phyloP scores from a whole-genome alignment of 2,113 vertebrate species.

The Oreochromis spilurus region DNA sequence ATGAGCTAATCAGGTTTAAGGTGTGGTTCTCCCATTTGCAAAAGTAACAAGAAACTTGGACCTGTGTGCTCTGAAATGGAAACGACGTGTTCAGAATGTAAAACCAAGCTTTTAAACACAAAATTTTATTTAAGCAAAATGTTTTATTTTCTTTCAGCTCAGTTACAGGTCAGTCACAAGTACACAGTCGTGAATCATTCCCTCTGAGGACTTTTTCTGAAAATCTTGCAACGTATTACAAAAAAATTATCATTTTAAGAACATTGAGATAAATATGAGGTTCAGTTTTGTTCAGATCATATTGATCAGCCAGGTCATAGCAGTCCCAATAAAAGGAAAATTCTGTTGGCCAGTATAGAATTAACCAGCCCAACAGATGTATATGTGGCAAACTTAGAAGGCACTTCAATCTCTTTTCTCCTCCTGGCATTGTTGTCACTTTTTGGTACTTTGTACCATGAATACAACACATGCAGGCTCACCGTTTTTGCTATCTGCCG shows the following conservation, averaged over 20 bases:
- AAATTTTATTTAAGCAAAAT: not conserved
- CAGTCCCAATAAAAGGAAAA: constrained; percentile 77
- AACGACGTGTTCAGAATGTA: not conserved
- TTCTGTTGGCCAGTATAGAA: constrained; percentile 76
- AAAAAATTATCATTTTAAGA: not conserved
- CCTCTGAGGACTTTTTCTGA: not conserved
- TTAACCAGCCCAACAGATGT: constrained; percentile 80
- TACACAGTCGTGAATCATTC: not conserved
- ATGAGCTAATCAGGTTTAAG: not conserved
- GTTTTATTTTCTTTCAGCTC: not conserved
- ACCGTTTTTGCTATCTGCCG: constrained; percentile 71
- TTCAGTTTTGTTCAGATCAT: not conserved
- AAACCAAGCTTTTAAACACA: not conserved
- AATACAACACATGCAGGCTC: constrained; percentile 73
- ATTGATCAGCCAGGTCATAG: constrained; percentile 60
- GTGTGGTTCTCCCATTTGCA: not conserved
- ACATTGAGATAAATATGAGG: constrained; percentile 20
- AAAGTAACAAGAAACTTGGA: not conserved
- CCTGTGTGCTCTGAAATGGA: not conserved
- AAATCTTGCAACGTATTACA: not conserved
- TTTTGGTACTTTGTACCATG: constrained; percentile 69
- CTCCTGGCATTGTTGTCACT: constrained; percentile 67
- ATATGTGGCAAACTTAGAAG: constrained; percentile 88
- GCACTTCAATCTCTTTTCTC: constrained; percentile 88
- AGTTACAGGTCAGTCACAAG: constrained; percentile 9